Evolutionary conservation across 2,888 invertebrate genomes (phyloP).

Genomic region (Cryptus armator): DNA sequence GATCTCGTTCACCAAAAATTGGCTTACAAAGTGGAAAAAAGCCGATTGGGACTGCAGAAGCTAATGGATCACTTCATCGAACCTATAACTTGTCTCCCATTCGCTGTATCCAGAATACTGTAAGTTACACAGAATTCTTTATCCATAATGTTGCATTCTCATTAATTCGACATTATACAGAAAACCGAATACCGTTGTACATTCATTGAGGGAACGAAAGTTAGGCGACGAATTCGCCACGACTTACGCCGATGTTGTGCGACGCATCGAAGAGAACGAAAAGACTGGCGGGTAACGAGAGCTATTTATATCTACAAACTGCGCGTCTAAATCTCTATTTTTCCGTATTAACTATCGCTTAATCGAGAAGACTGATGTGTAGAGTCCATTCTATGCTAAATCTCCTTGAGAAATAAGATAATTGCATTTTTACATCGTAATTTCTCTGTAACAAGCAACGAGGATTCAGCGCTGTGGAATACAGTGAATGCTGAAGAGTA

Average conservation of each 20-base stretch:
- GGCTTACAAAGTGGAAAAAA: constrained; percentile 90
- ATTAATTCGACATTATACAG: constrained; percentile 64
- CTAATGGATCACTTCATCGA: constrained; percentile 89
- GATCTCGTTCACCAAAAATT: constrained; percentile 89
- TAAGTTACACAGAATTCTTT: constrained; percentile 67
- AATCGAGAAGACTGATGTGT: too few relatives aligned
- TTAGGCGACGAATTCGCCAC: constrained; percentile 87
- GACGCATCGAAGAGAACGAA: constrained; percentile 87
- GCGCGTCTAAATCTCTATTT: background rate
- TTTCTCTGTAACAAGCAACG: constrained; percentile 62
- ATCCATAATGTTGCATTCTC: background rate
- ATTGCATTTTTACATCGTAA: background rate
- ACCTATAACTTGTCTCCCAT: constrained; percentile 85
- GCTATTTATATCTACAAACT: background rate
- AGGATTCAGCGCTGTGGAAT: constrained; percentile 51
- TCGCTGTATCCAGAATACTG: constrained; percentile 80
- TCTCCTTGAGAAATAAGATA: too few relatives aligned
- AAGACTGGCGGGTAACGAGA: constrained; percentile 86
- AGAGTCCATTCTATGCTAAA: too few relatives aligned
- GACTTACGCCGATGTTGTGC: constrained; percentile 87
- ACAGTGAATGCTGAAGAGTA: constrained; percentile 53
- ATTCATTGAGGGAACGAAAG: constrained; percentile 89
- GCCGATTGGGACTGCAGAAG: constrained; percentile 88
- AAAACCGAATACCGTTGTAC: constrained; percentile 83
- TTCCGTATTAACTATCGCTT: background rate